These are phyloP conservation scores for Odontamblyopus rebecca DNA, from an alignment of 2,797 vertebrate species.

Conservation along the genomic window DNA sequence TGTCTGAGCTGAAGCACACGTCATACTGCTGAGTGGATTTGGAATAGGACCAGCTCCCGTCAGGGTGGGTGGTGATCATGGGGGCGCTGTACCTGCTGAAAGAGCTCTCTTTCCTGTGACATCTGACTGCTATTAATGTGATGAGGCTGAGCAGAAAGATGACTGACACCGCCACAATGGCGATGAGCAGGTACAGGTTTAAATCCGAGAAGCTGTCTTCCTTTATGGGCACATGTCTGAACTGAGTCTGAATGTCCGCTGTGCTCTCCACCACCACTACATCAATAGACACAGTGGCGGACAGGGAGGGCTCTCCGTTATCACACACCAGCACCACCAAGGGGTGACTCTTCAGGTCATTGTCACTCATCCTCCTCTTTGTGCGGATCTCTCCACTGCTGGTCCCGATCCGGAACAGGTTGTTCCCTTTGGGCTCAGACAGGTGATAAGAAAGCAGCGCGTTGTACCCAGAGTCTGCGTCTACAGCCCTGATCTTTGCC, in stretches of 20 bases:
- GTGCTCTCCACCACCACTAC: slow-evolving; percentile 14
- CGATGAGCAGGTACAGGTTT: slow-evolving; percentile 11
- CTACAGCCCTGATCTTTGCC: slow-evolving; percentile 12
- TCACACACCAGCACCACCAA: slow-evolving; percentile 13
- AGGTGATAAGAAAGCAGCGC: slow-evolving; percentile 40
- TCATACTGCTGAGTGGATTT: slow-evolving; percentile 5
- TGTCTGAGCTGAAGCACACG: slow-evolving; percentile 3
- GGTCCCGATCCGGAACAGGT: slow-evolving; percentile 39
- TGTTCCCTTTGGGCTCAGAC: slow-evolving; percentile 44
- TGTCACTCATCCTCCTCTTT: slow-evolving; percentile 13
- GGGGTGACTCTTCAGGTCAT: slow-evolving; percentile 12
- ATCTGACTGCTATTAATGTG: slow-evolving; percentile 15
- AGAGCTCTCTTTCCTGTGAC: slow-evolving; percentile 11
- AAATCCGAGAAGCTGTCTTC: slow-evolving; percentile 12
- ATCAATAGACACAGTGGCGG: slow-evolving; percentile 12
- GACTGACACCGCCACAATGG: slow-evolving; percentile 13
- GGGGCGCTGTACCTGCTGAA: slow-evolving; percentile 14
- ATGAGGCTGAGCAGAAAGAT: slow-evolving; percentile 14
- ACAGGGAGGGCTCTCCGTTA: slow-evolving; percentile 12
- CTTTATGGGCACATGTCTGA: slow-evolving; percentile 13
- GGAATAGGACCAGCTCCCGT: slow-evolving; percentile 11
- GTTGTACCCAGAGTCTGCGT: slow-evolving; percentile 29
- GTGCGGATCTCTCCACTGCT: slow-evolving; percentile 11
- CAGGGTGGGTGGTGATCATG: slow-evolving; percentile 12
- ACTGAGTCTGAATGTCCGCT: slow-evolving; percentile 11